Percentiles rank a stretch among this genome's conserved stretches.
Conservation (phyloP, 2,888 invertebrate species). For the Branchipolynoe longqiensis region DNA sequence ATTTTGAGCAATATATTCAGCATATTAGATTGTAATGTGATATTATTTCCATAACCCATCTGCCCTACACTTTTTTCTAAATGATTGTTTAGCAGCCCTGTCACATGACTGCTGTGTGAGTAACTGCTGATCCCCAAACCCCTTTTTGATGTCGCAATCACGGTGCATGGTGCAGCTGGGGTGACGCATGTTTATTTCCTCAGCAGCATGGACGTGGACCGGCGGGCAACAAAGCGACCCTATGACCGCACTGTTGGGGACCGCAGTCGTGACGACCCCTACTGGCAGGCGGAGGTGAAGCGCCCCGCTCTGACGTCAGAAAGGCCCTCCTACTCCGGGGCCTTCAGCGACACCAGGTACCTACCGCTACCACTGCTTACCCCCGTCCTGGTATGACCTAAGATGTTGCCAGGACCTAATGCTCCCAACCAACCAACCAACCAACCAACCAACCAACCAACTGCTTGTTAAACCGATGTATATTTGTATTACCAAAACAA, state of each 20-base stretch:
- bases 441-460: no score
- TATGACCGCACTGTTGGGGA: conserved; percentile 48
- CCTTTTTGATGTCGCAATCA: no score
- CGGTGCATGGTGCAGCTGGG: no score
- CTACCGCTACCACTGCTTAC: neutral
- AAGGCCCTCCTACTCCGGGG: neutral
- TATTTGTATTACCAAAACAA: neutral
- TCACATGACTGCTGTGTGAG: no score
- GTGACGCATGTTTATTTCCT: no score
- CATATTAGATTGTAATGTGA: no score
- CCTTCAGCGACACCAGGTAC: conserved; percentile 5
- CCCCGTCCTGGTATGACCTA: no score
- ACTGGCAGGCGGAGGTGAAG: conserved; percentile 54
- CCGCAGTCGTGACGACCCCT: conserved; percentile 36
- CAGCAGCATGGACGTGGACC: conserved; percentile 49
- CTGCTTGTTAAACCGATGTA: neutral
- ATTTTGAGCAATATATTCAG: no score
- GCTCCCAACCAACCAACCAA: neutral
- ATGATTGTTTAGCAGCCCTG: no score
- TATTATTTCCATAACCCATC: no score
- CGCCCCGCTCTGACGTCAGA: conserved; percentile 17
- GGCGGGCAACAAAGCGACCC: conserved; percentile 52
- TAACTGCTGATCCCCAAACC: no score
- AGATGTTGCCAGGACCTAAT: neutral
- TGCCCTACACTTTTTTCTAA: no score